Evolutionary conservation across 35 echinoderm and acorn worm species (phyloP).

Genomic region (Chiridota heheva): DNA sequence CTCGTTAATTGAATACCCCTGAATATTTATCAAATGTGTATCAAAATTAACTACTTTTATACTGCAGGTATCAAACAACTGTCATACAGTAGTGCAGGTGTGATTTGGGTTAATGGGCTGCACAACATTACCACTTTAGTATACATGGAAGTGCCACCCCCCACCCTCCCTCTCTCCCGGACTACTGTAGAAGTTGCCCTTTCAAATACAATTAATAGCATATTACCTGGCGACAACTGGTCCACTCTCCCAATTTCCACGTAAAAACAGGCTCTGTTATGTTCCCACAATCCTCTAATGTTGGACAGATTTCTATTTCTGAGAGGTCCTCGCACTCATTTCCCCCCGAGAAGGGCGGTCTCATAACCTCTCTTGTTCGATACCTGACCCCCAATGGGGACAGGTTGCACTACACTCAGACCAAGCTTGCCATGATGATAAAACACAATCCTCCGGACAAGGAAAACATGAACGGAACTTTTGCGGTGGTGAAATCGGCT

Average conservation of each 20-base stretch:
- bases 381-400: conserved; percentile 26
- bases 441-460: conserved; percentile 58
- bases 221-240: conserved; percentile 67
- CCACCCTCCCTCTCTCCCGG: no score
- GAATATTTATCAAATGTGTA: no score
- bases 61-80: no score
- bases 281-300: conserved; percentile 35
- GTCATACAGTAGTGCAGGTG: no score
- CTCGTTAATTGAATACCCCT: no score
- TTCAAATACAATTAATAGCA: no score
- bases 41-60: no score
- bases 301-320: conserved; percentile 3
- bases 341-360: conserved; percentile 29
- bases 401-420: conserved; percentile 54
- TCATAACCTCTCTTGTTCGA: conserved; percentile 33
- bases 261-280: conserved; percentile 36
- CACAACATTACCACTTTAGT: no score
- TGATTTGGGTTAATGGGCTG: no score
- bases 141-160: no score
- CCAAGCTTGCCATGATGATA: conserved; percentile 42
- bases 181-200: no score
- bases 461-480: conserved; percentile 18
- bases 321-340: conserved; percentile 53
- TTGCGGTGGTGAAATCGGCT: not conserved
- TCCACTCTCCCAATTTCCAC: conserved; percentile 68